Conservation (phyloP, 2,888 invertebrate species). For the Agrypnus murinus region DNA sequence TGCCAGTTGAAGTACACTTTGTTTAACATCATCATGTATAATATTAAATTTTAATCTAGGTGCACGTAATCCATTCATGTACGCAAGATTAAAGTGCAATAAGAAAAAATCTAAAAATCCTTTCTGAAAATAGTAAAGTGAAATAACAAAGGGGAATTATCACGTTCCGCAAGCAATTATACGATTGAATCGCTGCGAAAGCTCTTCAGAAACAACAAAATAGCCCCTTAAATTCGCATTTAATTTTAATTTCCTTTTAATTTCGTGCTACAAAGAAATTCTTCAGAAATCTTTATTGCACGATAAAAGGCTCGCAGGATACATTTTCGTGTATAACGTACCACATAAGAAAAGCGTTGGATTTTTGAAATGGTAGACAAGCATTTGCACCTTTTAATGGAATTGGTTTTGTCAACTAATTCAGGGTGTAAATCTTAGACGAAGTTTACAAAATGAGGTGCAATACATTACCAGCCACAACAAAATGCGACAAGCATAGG, state of each 20-base stretch:
- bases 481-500: constrained; percentile 25
- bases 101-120: no score
- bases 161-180: constrained; percentile 14
- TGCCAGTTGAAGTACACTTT: no score
- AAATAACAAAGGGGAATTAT: constrained; percentile 12
- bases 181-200: constrained; percentile 8
- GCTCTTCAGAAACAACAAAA: constrained; percentile 21
- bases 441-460: constrained; percentile 32
- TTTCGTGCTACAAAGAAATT: neutral
- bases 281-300: neutral
- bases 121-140: neutral
- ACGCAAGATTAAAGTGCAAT: no score
- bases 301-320: no score
- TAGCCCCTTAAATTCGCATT: constrained; percentile 8
- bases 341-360: no score
- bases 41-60: no score
- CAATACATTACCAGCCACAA: constrained; percentile 29
- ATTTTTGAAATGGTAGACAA: neutral
- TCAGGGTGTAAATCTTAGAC: constrained; percentile 31
- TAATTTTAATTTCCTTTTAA: constrained; percentile 22
- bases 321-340: no score
- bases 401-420: constrained; percentile 41
- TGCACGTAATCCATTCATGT: no score
- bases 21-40: no score
- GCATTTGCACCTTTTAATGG: constrained; percentile 34